phyloP scores from a whole-genome alignment of 2,888 invertebrate genomes.

The Amiota communis region DNA sequence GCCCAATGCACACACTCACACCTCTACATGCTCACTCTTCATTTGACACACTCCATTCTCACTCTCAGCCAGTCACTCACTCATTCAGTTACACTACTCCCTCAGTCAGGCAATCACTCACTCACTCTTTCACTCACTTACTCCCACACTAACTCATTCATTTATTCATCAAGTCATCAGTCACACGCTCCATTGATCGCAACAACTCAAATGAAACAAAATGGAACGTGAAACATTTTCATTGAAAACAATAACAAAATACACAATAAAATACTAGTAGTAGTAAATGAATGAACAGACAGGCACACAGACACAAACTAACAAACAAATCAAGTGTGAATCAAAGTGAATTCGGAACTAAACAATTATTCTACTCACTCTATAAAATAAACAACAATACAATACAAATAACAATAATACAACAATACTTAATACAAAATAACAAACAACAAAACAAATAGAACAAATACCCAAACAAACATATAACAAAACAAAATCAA shows the following conservation, averaged over 20 bases:
- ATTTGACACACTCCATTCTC: neutral
- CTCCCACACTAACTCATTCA: neutral
- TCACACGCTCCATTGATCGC: slow-evolving; percentile 14
- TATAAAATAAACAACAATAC: too few relatives aligned
- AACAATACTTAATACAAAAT: too few relatives aligned
- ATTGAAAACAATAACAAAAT: too few relatives aligned
- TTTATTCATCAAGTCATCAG: neutral
- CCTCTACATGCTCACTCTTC: too few relatives aligned
- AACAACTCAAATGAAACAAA: slow-evolving; percentile 16
- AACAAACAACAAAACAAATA: too few relatives aligned
- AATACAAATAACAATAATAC: too few relatives aligned
- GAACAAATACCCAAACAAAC: too few relatives aligned
- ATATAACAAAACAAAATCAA: too few relatives aligned
- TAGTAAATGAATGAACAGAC: slow-evolving; percentile 47
- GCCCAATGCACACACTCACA: too few relatives aligned
- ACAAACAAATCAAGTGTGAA: slow-evolving; percentile 12
- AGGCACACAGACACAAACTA: slow-evolving; percentile 43
- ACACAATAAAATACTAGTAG: neutral
- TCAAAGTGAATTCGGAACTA: neutral
- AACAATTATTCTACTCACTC: too few relatives aligned
- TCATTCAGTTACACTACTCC: neutral
- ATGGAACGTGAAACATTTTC: neutral
- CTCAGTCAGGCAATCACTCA: neutral
- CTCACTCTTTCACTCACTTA: neutral
- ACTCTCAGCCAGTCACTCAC: neutral